These are phyloP conservation scores for Thymelicus acteon DNA, from an alignment of 2,888 invertebrate genomes.

Conservation along the genomic window DNA sequence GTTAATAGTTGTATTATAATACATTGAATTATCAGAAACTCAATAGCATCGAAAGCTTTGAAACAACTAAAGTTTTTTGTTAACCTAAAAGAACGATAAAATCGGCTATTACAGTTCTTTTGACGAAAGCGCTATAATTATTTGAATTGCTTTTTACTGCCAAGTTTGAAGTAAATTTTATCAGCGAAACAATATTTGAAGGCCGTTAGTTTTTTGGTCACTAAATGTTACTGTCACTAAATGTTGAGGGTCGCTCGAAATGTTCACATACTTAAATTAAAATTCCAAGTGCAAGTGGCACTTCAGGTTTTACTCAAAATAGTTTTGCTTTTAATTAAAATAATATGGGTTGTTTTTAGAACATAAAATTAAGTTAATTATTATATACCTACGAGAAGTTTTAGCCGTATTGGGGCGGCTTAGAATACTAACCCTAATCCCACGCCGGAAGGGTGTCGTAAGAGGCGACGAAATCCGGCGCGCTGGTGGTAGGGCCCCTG, in stretches of 20 bases:
- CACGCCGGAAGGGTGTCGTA: no score
- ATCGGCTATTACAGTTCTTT: conserved; percentile 26
- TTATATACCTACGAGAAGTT: no score
- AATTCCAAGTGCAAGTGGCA: conserved; percentile 12
- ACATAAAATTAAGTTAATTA: no score
- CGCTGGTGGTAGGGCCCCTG: no score
- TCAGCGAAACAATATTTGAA: conserved; percentile 29
- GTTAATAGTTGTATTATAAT: neutral
- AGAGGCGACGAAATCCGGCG: no score
- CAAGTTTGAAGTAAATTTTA: conserved; percentile 32
- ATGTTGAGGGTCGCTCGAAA: conserved; percentile 23
- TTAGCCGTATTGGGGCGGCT: no score
- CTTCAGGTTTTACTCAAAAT: conserved; percentile 2
- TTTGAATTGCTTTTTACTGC: conserved; percentile 36
- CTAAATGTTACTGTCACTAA: conserved; percentile 26
- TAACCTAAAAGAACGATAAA: conserved; percentile 26
- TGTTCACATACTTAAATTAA: conserved; percentile 20
- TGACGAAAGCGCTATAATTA: conserved; percentile 33
- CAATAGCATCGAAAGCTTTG: conserved; percentile 11
- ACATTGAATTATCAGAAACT: conserved; percentile 9
- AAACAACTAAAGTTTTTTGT: conserved; percentile 24
- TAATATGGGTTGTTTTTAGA: no score
- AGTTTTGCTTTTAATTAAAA: neutral
- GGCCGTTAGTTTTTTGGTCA: conserved; percentile 34
- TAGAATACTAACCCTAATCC: no score